A percentile compares a stretch with the other conserved stretches of the same genome.
Conservation (phyloP, 2,113 vertebrate genomes). For the Psammodynastes pulverulentus region DNA sequence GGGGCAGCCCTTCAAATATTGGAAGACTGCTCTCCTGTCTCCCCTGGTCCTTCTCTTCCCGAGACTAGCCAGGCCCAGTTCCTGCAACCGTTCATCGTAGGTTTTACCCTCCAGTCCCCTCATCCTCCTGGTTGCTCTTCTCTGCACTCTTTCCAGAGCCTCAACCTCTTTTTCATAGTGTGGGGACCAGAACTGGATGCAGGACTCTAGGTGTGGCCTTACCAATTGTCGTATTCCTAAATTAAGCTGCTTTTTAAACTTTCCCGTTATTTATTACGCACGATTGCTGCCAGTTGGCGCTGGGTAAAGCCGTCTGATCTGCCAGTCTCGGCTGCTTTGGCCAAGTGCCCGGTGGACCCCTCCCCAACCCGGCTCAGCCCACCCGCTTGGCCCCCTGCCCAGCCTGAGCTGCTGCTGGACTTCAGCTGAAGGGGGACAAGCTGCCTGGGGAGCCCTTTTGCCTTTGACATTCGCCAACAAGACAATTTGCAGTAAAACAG, state of each 20-base stretch:
- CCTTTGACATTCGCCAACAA: not conserved
- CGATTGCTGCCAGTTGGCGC: not conserved
- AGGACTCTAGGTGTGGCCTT: no score
- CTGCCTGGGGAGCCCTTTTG: not conserved
- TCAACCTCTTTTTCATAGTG: no score
- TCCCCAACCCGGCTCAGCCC: not conserved
- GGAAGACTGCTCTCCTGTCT: no score
- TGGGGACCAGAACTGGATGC: no score
- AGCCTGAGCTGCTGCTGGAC: not conserved
- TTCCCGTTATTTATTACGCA: not conserved
- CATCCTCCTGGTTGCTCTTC: no score
- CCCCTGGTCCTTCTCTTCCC: no score
- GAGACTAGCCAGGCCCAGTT: no score
- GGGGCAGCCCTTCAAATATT: no score
- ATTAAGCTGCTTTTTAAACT: not conserved
- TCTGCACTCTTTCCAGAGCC: no score
- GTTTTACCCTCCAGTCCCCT: no score
- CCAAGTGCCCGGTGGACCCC: no score
- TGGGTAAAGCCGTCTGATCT: not conserved
- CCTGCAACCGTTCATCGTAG: no score
- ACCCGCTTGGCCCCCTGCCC: not conserved
- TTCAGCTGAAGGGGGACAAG: not conserved
- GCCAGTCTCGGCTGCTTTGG: not conserved
- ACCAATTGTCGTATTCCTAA: not conserved
- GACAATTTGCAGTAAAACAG: constrained; percentile 2